Base-by-base conservation (phyloP, 2,888 invertebrate genomes). In the Lepidochitona cinerea region DNA sequence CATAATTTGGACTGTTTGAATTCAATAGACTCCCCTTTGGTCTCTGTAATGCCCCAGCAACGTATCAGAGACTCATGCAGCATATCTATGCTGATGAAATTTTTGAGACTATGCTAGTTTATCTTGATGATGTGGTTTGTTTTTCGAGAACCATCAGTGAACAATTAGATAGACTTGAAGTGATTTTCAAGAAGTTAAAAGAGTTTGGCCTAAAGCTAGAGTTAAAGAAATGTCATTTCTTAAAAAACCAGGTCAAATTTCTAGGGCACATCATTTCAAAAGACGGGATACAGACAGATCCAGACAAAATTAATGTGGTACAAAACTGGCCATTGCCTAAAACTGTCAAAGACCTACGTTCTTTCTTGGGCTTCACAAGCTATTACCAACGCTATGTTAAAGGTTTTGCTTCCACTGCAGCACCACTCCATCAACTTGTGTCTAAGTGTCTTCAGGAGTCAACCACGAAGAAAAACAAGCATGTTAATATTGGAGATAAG, bases 51-150 rank as follows among this genome's bases (percentile, higher is more conserved):
- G 36, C 64, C 33, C 70, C 72, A 2, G 37, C n/a, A 14, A 68
- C 67, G 35, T 68, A 70, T 37, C 64, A 70, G 35, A n/a, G 65
- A 7, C n/a, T 73, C 9, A 72, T 73, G 73, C 41, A 54, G n/a
- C 37, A 18, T 9, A 26, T 59, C 3, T 54, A 73, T 29, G 9
- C 54, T 23, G 73, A 73, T 5, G 52, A 68, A 35, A n/a, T n/a
- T n/a, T n/a, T n/a, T n/a, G n/a, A n/a, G n/a, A n/a, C n/a, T n/a
- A 33, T 54, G 9, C 70, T 70, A 18, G 53, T 70, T 18, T 70
- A 64, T 37, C 32, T 70, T 36, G 59, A 70, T 35, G 70, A 70
- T 37, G 23, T 70, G 23, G 18, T 59, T 4, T 52, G 52, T 35
- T 70, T 26, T 23, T 59, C 70, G 7, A 53, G 29, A 23, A 36